phyloP scores from a whole-genome alignment of 2,113 vertebrate species.

The Chunga burmeisteri region DNA sequence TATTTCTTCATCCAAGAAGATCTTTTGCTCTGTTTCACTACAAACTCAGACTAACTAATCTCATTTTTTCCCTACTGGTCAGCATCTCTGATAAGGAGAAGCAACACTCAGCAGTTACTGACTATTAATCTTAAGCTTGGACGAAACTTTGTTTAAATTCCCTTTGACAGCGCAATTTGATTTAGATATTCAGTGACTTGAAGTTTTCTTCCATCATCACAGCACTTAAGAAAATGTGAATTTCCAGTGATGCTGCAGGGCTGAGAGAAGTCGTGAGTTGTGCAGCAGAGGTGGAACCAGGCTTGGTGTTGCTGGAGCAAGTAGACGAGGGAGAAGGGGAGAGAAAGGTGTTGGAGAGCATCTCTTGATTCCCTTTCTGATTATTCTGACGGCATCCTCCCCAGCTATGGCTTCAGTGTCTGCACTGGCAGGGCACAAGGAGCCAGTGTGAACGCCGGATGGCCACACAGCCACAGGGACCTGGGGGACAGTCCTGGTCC shows the following conservation, averaged over 20 bases:
- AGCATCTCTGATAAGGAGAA: background rate
- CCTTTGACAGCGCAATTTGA: conserved; percentile 1
- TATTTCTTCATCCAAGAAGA: background rate
- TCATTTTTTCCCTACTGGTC: background rate
- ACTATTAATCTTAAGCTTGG: background rate
- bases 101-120: background rate
- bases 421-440: background rate
- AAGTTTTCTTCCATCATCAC: background rate
- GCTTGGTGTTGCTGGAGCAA: background rate
- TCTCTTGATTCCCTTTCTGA: background rate
- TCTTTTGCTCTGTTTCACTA: background rate
- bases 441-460: background rate
- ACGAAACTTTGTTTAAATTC: background rate
- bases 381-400: background rate
- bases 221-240: background rate
- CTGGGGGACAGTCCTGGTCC: background rate
- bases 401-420: rapidly evolving
- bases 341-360: background rate
- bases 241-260: background rate
- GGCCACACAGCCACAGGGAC: background rate
- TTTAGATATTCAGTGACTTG: conserved; percentile 16
- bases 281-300: background rate
- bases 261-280: background rate
- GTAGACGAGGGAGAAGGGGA: background rate
- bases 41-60: background rate